These are phyloP conservation scores for Plagodis pulveraria DNA, from an alignment of 2,888 invertebrate genomes.

Conservation along the genomic window DNA sequence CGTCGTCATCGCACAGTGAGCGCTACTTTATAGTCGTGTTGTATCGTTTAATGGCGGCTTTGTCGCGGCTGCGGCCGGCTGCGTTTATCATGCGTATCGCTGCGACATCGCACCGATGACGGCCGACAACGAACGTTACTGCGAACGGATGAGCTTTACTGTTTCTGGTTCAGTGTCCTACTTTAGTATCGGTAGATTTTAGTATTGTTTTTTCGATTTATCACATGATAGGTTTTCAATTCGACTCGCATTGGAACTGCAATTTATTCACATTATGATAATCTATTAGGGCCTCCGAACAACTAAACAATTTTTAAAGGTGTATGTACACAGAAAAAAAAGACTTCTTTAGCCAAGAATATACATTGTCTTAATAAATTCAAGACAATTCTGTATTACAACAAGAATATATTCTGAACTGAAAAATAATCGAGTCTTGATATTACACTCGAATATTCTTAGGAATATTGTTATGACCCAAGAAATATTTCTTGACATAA, in stretches of 20 bases:
- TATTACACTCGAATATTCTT: too few relatives aligned
- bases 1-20: constrained; percentile 66
- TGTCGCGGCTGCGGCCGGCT: constrained; percentile 60
- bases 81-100: constrained; percentile 54
- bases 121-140: constrained; percentile 17
- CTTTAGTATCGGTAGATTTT: neutral
- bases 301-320: too few relatives aligned
- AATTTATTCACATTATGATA: too few relatives aligned
- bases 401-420: too few relatives aligned
- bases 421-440: too few relatives aligned
- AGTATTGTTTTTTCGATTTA: neutral
- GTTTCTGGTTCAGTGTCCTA: neutral
- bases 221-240: neutral
- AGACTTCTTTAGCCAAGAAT: too few relatives aligned
- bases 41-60: constrained; percentile 79
- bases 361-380: too few relatives aligned
- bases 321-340: too few relatives aligned
- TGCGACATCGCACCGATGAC: constrained; percentile 52
- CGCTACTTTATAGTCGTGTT: constrained; percentile 82
- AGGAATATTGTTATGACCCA: too few relatives aligned
- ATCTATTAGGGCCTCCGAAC: too few relatives aligned
- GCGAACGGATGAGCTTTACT: constrained; percentile 23
- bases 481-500: too few relatives aligned
- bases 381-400: too few relatives aligned
- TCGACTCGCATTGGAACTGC: neutral